Conservation (phyloP, 53 echinoderm and acorn worm species). For the Patiria pectinifera region DNA sequence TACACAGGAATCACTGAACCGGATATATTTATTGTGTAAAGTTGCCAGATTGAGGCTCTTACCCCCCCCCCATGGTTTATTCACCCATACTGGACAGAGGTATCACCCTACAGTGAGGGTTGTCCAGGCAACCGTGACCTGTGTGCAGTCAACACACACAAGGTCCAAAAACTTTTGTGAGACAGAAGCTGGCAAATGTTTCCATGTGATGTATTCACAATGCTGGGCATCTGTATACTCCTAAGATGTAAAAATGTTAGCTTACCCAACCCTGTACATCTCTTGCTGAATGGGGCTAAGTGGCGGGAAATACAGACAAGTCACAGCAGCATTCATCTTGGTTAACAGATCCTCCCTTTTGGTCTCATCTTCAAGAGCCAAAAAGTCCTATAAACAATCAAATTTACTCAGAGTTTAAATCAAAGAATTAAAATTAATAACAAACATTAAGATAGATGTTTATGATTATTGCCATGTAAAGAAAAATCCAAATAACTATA, state of each 20-base stretch:
- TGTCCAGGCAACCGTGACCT: too few species aligned
- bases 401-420: not conserved
- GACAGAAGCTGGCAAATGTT: too few species aligned
- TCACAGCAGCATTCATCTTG: slow-evolving; percentile 84
- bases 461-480: too few species aligned
- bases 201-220: not conserved
- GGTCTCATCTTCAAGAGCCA: slow-evolving; percentile 87
- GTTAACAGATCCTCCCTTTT: slow-evolving; percentile 84
- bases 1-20: too few species aligned
- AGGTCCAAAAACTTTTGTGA: too few species aligned
- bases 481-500: too few species aligned
- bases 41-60: too few species aligned
- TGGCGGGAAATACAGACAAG: slow-evolving; percentile 86
- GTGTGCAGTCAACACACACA: too few species aligned
- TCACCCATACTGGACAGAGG: too few species aligned
- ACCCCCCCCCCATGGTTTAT: too few species aligned
- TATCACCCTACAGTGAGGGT: too few species aligned
- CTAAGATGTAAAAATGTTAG: not conserved
- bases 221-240: not conserved
- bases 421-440: not conserved
- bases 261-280: slow-evolving; percentile 96
- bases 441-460: not conserved
- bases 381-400: slow-evolving; percentile 73
- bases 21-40: too few species aligned
- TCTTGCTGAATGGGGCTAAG: slow-evolving; percentile 90